Conservation (phyloP, 2,888 invertebrate genomes). For the Drosophila melanocephala region DNA sequence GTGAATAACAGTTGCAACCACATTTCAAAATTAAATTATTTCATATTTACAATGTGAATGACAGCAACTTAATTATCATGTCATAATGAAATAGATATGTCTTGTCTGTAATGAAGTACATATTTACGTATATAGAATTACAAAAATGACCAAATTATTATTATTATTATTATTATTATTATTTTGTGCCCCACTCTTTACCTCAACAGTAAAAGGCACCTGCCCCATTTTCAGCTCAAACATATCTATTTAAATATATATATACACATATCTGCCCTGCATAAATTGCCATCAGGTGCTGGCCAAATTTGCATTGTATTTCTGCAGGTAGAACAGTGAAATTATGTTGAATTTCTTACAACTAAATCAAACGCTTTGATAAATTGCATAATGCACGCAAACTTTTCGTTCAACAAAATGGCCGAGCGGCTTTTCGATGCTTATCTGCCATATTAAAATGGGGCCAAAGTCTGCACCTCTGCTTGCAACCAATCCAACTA, state of each 20-base stretch:
- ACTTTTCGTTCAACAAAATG: constrained; percentile 68
- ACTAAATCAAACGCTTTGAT: constrained; percentile 78
- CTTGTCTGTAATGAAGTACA: not conserved
- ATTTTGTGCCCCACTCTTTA: too few relatives aligned
- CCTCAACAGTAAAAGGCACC: not conserved
- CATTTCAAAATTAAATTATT: too few relatives aligned
- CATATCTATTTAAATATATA: not conserved
- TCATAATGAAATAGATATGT: not conserved
- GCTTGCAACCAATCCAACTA: constrained; percentile 1
- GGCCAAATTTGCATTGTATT: constrained; percentile 11
- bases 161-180: too few relatives aligned
- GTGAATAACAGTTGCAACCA: not conserved
- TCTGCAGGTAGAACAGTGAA: constrained; percentile 24
- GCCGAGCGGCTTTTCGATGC: constrained; percentile 64
- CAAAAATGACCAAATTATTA: not conserved
- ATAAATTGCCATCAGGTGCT: constrained; percentile 3
- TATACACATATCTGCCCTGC: not conserved
- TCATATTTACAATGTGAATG: too few relatives aligned
- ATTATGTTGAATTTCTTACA: constrained; percentile 72
- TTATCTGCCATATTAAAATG: constrained; percentile 68
- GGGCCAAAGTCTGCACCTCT: constrained; percentile 50
- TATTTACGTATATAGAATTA: not conserved
- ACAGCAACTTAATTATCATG: not conserved
- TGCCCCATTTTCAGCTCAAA: not conserved
- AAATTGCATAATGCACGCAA: constrained; percentile 74